Base-by-base conservation (phyloP, 2,113 vertebrate species). In the Acanthisitta chloris region DNA sequence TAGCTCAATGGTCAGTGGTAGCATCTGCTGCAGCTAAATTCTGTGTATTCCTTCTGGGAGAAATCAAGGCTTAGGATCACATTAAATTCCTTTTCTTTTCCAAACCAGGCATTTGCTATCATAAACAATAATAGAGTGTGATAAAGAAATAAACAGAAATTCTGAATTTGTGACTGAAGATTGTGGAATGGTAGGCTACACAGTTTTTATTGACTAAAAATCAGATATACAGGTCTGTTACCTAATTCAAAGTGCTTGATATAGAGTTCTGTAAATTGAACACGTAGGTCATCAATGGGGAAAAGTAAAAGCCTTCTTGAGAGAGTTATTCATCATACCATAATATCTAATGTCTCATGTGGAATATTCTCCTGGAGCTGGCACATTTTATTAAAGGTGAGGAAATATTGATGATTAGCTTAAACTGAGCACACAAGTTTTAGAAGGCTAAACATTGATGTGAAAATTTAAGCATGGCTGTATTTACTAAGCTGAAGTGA, bases 1-100 rank as follows among this genome's bases (percentile, higher is more conserved):
- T 86, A 73, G 26, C 31, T 92, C 51, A 55, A 7, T 83, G 92
- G 89, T 73, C 92, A 96, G 85, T 38, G 64, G 71, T 64, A 69
- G 43, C 91, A 86, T 83, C 58, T 90, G 71, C 62, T 90, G 67
- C 51, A 51, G 28, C 33, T 59, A 69, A 93, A 43, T 5, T 51
- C 49, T 31, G 2, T 1, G 1, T 46, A 24, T 38, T 13, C 25
- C 38, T 86, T 82, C 78, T 38, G 46, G 15, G 67, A 92, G 51
- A 86, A 73, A 64, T 73, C 21, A 54, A 73, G 15, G 43, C 18
- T 77, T 80, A 77, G 21, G 7, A 51, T 21, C 34, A 55, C 7
- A 67, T 64, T 58, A 73, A 88, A 90, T 81, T 77, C 74, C 59
- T 11, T 29, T 72, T 67, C 11, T 69, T 77, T 69, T 80, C 33